A percentile compares a stretch with the other conserved stretches of the same genome.
Evolutionary conservation across 2,797 vertebrate species (phyloP).

Genomic region (Gadopsis marmoratus): DNA sequence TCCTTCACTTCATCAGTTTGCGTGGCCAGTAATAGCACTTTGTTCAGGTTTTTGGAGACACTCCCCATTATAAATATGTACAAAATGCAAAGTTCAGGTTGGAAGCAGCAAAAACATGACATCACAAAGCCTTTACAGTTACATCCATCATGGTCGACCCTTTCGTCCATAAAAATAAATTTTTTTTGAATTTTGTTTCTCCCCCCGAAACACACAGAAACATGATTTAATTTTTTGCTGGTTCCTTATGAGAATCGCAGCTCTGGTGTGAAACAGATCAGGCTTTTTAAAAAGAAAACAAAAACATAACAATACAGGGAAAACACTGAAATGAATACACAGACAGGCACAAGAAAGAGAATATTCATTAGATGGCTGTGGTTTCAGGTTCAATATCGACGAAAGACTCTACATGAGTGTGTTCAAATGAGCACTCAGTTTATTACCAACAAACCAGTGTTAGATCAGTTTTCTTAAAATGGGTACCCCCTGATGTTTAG

Average conservation of each 20-base stretch:
- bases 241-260: neutral
- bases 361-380: neutral
- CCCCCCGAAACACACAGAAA: neutral
- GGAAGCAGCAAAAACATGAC: slow-evolving; percentile 32
- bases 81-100: slow-evolving; percentile 42
- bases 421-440: neutral
- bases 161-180: slow-evolving; percentile 52
- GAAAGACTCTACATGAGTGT: neutral
- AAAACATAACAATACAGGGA: neutral
- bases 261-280: slow-evolving; percentile 22
- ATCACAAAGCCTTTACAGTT: neutral
- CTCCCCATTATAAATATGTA: slow-evolving; percentile 52
- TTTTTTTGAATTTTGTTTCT: neutral
- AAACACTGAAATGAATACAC: neutral
- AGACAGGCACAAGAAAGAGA: slow-evolving; percentile 17
- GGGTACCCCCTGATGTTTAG: neutral
- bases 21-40: neutral
- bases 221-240: neutral
- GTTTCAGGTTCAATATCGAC: neutral
- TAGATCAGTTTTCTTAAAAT: slow-evolving; percentile 8
- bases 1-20: slow-evolving; percentile 19
- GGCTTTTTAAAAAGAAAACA: slow-evolving; percentile 39
- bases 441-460: slow-evolving; percentile 14
- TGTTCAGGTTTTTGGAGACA: neutral
- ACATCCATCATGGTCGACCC: slow-evolving; percentile 26